phyloP scores from a whole-genome alignment of 1,140 invertebrate species.

The Drosophila nannoptera region DNA sequence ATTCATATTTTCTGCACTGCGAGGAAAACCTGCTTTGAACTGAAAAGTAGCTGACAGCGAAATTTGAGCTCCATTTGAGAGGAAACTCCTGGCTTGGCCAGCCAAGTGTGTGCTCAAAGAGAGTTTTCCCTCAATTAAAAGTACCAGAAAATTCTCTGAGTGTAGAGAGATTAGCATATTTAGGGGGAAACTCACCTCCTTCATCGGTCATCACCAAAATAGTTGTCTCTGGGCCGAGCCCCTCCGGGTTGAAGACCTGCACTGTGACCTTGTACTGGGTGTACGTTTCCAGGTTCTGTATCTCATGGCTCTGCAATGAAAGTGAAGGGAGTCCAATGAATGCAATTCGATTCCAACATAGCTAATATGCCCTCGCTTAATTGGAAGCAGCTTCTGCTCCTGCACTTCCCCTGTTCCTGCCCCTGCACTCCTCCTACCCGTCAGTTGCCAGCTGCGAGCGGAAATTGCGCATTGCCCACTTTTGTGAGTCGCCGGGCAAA shows the following conservation, averaged over 20 bases:
- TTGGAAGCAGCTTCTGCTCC: not conserved
- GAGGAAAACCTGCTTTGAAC: not conserved
- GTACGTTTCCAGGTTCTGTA: conserved; percentile 85
- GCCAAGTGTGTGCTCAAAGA: too few relatives aligned
- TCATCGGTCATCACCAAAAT: conserved; percentile 89
- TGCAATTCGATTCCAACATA: not conserved
- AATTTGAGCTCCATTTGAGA: not conserved
- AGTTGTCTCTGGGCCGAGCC: conserved; percentile 84
- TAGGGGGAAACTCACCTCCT: conserved; percentile 85
- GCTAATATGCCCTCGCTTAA: too few relatives aligned
- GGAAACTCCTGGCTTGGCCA: not conserved
- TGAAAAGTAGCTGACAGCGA: not conserved
- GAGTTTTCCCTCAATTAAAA: not conserved
- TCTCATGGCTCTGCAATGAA: conserved; percentile 84
- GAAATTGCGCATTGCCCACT: conserved; percentile 72
- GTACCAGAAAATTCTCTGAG: too few relatives aligned
- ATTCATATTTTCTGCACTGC: conserved; percentile 13
- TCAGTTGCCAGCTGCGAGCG: conserved; percentile 34
- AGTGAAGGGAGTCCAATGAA: conserved; percentile 49
- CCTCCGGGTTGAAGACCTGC: conserved; percentile 88
- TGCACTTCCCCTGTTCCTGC: not conserved
- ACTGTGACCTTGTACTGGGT: conserved; percentile 88
- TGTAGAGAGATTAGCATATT: too few relatives aligned
- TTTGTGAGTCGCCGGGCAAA: conserved; percentile 66
- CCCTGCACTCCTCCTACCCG: not conserved